Evolutionary conservation across 2,888 invertebrate species (phyloP), one percentile per base, ranked within the genome.

Genomic region (Platypus cylindrus): DNA sequence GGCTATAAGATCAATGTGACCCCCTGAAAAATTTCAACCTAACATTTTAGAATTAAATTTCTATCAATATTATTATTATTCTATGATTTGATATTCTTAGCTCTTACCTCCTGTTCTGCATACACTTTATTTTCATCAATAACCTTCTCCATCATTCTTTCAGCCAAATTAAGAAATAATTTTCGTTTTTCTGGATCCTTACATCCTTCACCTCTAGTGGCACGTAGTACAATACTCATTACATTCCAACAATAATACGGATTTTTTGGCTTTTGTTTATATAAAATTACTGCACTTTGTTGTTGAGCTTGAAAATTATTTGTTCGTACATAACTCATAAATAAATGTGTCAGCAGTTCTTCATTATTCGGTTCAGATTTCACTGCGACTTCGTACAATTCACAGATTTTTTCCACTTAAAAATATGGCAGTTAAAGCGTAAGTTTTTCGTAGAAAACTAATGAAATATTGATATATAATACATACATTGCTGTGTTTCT

Each of bases 241-340:
- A 97, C 83, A 13, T 89, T 86, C 98, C 97, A 98, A 60, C 91
- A 94, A 59, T 93, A 94, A 59, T 97, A 97, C 0, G 93, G 93
- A 59, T 89, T 90, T 60, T 94, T 94, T 2, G 87, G 83, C 51
- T 81, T 81, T 36, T 86, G 67, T 66, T 91, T 94, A 64, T 89
- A 95, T 20, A 98, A 66, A 8, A 78, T 73, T 70, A 94, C 73
- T 0, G 95, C 97, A 1, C 83, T 77, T 43, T 82, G 74, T 54
- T 94, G 90, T 59, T 95, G 95, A 5, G 84, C 74, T 54, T 85
- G 83, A 56, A 82, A 90, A 63, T 95, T 85, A 2, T 80, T 80
- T 2, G 91, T 68, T 17, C 95, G 71, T 3, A 94, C 94, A 55
- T 95, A 86, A 0, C 94, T 81, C 83, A 95, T 93, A 62, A 97